phyloP scores from a whole-genome alignment of 2,888 invertebrate genomes.

The Ichneumon xanthorius region DNA sequence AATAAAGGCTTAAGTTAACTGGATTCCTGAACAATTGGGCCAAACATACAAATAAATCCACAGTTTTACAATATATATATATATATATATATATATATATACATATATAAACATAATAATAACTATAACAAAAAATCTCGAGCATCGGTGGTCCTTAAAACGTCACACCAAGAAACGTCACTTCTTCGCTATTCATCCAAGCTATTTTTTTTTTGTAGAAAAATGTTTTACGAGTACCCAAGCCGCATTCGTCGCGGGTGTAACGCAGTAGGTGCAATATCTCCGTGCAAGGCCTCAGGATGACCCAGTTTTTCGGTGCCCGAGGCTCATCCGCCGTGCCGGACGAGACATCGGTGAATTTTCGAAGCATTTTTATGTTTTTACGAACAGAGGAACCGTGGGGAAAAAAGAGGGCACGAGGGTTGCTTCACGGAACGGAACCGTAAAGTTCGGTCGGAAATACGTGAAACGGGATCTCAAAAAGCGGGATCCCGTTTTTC shows the following conservation, averaged over 20 bases:
- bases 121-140: neutral
- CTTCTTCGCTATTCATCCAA: neutral
- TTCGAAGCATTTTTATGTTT: conserved; percentile 64
- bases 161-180: neutral
- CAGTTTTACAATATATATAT: no score
- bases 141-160: neutral
- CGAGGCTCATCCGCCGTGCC: conserved; percentile 19
- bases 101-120: no score
- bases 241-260: conserved; percentile 24
- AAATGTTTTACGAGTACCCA: conserved; percentile 55
- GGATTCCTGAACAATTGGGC: neutral
- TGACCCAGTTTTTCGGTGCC: conserved; percentile 64
- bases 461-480: conserved; percentile 79
- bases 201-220: neutral
- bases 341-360: conserved; percentile 14
- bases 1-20: no score
- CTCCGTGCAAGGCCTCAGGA: conserved; percentile 32
- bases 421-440: conserved; percentile 44
- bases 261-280: conserved; percentile 33
- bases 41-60: no score
- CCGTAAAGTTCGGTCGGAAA: conserved; percentile 68
- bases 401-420: conserved; percentile 56
- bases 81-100: no score
- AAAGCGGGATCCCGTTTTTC: conserved; percentile 79
- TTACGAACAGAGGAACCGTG: conserved; percentile 29